A percentile compares a stretch with the other conserved stretches of the same genome.
phyloP scores from a whole-genome alignment of 2,113 vertebrate genomes.

The Istiophorus platypterus region DNA sequence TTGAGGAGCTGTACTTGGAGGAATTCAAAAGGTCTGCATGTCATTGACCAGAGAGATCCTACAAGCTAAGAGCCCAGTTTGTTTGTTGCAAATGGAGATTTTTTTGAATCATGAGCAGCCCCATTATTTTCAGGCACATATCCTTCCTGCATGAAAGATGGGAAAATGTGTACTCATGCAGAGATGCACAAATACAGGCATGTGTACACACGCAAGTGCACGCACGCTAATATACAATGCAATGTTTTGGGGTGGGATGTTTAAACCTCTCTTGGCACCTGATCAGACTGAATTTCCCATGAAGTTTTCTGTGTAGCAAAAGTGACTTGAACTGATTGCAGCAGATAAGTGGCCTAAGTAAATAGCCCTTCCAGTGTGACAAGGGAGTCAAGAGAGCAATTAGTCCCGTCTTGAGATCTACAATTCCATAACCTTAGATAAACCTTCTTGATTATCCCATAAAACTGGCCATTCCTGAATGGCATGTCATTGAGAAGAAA shows the following conservation, averaged over 20 bases:
- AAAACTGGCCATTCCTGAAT: slow-evolving; percentile 73
- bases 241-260: slow-evolving; percentile 49
- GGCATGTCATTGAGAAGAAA: slow-evolving; percentile 62
- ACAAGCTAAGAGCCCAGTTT: slow-evolving; percentile 54
- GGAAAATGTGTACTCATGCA: slow-evolving; percentile 39
- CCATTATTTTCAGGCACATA: slow-evolving; percentile 34
- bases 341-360: slow-evolving; percentile 69
- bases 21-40: slow-evolving; percentile 83
- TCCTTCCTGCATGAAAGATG: slow-evolving; percentile 14
- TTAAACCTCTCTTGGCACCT: slow-evolving; percentile 60
- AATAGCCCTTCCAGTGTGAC: slow-evolving; percentile 67
- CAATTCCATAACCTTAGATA: slow-evolving; percentile 76
- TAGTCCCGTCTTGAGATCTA: slow-evolving; percentile 61
- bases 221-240: not conserved
- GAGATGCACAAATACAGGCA: slow-evolving; percentile 17
- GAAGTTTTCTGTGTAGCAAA: slow-evolving; percentile 68
- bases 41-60: slow-evolving; percentile 82
- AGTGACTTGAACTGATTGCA: slow-evolving; percentile 70
- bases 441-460: slow-evolving; percentile 71
- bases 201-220: not conserved
- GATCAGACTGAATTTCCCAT: slow-evolving; percentile 74
- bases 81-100: slow-evolving; percentile 68
- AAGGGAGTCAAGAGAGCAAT: slow-evolving; percentile 69
- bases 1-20: slow-evolving; percentile 74
- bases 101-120: slow-evolving; percentile 32